phyloP scores from a whole-genome alignment of 2,888 invertebrate species.

The Choreutis nemorana region DNA sequence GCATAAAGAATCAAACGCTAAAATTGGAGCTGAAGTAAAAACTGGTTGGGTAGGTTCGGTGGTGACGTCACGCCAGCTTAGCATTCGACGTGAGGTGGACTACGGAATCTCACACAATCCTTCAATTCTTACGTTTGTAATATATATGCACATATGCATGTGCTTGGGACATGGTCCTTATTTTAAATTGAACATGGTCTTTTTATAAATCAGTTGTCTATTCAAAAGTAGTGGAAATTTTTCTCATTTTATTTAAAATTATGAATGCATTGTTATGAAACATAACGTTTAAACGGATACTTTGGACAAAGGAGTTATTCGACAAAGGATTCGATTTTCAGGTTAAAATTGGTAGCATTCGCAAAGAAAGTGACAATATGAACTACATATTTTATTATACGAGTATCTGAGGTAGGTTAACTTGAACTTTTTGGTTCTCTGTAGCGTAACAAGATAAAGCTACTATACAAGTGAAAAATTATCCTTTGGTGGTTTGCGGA shows the following conservation, averaged over 20 bases:
- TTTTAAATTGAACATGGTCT: too few species aligned
- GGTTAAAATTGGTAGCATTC: conserved; percentile 1
- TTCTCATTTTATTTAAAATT: conserved; percentile 10
- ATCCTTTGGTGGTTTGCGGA: too few species aligned
- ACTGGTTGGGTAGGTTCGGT: conserved; percentile 41
- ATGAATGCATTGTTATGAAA: conserved; percentile 13
- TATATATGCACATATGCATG: too few species aligned
- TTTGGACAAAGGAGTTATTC: conserved; percentile 9
- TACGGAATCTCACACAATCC: too few species aligned
- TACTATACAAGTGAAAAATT: too few species aligned
- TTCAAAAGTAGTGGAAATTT: too few species aligned
- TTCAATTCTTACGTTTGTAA: too few species aligned
- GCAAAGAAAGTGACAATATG: too few species aligned
- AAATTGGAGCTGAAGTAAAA: conserved; percentile 49
- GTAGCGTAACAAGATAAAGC: too few species aligned
- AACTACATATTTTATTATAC: conserved; percentile 5
- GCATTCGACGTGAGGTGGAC: neutral
- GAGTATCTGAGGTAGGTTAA: conserved; percentile 3
- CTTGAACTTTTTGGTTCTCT: neutral
- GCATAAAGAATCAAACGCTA: conserved; percentile 59
- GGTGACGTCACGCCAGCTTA: conserved; percentile 46
- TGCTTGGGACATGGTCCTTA: too few species aligned
- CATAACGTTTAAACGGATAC: conserved; percentile 10
- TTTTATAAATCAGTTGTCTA: too few species aligned
- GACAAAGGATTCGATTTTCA: conserved; percentile 8